phyloP scores from a whole-genome alignment of 2,797 vertebrate species.

The Lepus townsendii region DNA sequence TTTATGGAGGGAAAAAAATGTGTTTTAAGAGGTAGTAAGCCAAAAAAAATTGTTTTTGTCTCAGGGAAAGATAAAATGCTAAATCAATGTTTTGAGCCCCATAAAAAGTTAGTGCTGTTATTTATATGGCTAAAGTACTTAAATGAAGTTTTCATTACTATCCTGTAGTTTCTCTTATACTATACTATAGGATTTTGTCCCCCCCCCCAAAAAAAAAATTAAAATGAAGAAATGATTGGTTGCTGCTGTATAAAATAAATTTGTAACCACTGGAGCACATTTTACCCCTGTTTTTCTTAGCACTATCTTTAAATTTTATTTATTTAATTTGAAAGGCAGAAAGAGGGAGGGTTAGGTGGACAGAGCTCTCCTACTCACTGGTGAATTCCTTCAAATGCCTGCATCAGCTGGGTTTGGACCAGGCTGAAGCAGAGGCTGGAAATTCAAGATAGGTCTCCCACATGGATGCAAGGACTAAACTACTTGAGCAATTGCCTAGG shows the following conservation, averaged over 20 bases:
- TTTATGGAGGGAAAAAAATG: background rate
- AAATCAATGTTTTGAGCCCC: slow-evolving; percentile 70
- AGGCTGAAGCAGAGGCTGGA: too few relatives aligned
- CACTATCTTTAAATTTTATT: too few relatives aligned
- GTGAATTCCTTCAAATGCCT: too few relatives aligned
- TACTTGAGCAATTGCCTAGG: too few relatives aligned
- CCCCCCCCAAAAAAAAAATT: slow-evolving; percentile 5
- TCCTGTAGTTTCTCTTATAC: background rate
- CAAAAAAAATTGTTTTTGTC: slow-evolving; percentile 44
- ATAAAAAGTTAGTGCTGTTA: slow-evolving; percentile 16
- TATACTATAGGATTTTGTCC: background rate
- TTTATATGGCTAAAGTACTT: slow-evolving; percentile 59
- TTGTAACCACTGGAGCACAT: background rate
- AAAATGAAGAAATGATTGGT: background rate
- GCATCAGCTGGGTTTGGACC: too few relatives aligned
- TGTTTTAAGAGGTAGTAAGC: slow-evolving; percentile 68
- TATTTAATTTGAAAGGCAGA: too few relatives aligned
- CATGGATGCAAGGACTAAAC: too few relatives aligned
- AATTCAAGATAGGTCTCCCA: too few relatives aligned
- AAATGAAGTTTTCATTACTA: background rate
- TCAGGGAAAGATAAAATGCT: slow-evolving; percentile 69
- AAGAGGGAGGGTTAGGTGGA: too few relatives aligned
- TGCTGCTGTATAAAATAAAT: background rate
- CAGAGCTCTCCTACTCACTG: too few relatives aligned
- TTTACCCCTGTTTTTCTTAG: background rate